Evolutionary conservation across 1,140 invertebrate genomes (phyloP).

Genomic region (Drosophila baimaii): DNA sequence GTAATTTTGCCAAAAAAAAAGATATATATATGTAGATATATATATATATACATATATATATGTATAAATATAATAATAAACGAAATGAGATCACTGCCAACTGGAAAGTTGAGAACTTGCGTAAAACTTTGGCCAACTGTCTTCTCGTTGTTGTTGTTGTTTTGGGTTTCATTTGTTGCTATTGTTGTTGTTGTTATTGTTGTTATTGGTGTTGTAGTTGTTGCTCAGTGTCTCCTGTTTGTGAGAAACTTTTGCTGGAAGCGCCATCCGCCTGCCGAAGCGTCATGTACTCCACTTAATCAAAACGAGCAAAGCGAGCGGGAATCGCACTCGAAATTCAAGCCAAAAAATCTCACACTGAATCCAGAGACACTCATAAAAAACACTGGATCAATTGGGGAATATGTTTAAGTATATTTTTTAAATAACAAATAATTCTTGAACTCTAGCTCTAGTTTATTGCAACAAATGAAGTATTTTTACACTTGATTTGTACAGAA

Average conservation of each 20-base stretch:
- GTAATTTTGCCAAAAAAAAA: conserved; percentile 42
- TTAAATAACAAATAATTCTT: not conserved
- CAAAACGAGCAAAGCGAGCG: conserved; percentile 6
- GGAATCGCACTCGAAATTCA: conserved; percentile 26
- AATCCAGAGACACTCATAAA: not conserved
- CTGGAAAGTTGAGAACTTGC: conserved; percentile 51
- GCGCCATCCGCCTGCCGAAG: conserved; percentile 40
- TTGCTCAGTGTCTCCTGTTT: conserved; percentile 27
- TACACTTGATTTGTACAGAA: too few species aligned
- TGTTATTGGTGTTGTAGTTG: conserved; percentile 14
- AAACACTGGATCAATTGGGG: not conserved
- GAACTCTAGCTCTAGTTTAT: not conserved
- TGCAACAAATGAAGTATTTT: not conserved
- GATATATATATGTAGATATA: not conserved
- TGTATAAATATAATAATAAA: conserved; percentile 19
- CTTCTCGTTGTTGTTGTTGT: conserved; percentile 2
- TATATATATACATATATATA: not conserved
- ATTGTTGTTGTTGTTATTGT: not conserved
- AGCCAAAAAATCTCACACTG: conserved; percentile 11
- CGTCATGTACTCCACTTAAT: conserved; percentile 47
- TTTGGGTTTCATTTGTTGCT: not conserved
- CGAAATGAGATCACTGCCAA: conserved; percentile 54
- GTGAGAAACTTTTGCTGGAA: conserved; percentile 49
- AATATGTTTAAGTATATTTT: not conserved
- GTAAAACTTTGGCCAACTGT: conserved; percentile 22